Evolutionary conservation across 2,113 vertebrate genomes (phyloP).

Genomic region (Prolemur simus): DNA sequence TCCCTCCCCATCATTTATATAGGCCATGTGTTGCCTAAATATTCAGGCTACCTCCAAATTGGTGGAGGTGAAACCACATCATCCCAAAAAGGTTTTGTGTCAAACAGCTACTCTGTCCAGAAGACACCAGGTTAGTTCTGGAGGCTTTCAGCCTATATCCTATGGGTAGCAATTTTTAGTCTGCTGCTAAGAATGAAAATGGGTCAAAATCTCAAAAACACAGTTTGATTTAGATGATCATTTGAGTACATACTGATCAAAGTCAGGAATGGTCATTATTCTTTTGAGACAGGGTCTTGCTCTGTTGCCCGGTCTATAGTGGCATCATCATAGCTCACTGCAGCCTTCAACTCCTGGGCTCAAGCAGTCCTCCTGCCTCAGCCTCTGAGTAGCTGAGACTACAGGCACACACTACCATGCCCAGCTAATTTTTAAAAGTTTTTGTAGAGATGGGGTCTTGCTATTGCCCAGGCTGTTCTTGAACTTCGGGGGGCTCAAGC

Average conservation of each 20-base stretch:
- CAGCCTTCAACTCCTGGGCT: too few relatives aligned
- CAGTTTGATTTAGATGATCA: background rate
- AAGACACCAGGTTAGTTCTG: background rate
- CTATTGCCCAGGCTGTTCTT: too few relatives aligned
- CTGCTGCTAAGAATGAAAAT: constrained; percentile 9
- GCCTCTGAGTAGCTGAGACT: too few relatives aligned
- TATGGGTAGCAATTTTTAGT: background rate
- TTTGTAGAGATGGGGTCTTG: too few relatives aligned
- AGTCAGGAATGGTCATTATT: background rate
- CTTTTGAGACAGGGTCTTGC: too few relatives aligned
- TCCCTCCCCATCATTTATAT: background rate
- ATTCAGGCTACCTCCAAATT: background rate
- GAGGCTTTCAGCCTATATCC: background rate
- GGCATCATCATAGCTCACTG: too few relatives aligned
- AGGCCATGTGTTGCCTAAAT: background rate
- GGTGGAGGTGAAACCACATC: background rate
- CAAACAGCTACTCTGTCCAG: background rate
- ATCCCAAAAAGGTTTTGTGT: background rate
- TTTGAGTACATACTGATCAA: background rate
- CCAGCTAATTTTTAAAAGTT: too few relatives aligned
- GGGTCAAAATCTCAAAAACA: background rate
- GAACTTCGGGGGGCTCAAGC: too few relatives aligned
- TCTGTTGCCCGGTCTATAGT: too few relatives aligned
- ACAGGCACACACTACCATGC: too few relatives aligned
- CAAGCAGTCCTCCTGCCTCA: too few relatives aligned